Conservation (phyloP, 2,113 vertebrate species). For the Spizaetus ornatus region DNA sequence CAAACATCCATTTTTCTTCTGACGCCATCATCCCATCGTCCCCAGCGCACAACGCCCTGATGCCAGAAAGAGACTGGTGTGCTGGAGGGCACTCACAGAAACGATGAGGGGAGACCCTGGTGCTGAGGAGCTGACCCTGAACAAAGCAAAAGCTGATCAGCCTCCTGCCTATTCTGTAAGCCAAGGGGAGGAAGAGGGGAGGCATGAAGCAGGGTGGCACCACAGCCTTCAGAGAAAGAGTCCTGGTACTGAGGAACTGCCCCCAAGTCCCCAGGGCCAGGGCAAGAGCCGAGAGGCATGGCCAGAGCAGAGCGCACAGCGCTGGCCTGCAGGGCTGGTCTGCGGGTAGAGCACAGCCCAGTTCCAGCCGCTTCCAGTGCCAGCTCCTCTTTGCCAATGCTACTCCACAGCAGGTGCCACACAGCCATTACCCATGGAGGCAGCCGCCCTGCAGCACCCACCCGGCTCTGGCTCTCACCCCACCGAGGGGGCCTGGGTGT, state of each 20-base stretch:
- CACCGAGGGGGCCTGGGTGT: not conserved
- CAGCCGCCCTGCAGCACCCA: fast-evolving
- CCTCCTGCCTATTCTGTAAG: not conserved
- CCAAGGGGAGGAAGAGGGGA: not conserved
- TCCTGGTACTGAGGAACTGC: not conserved
- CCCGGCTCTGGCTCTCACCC: no score
- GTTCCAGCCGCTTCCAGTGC: fast-evolving
- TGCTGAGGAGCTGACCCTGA: not conserved
- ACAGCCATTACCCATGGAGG: fast-evolving
- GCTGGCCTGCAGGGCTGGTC: not conserved
- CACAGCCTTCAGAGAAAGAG: not conserved
- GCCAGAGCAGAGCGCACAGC: not conserved
- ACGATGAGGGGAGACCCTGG: fast-evolving
- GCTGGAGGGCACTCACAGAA: not conserved
- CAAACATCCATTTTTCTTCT: not conserved
- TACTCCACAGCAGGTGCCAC: not conserved
- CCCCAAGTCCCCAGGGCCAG: not conserved
- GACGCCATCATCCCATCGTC: not conserved
- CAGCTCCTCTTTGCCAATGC: not conserved
- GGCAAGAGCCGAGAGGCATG: not conserved
- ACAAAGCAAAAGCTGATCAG: not conserved
- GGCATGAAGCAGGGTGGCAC: not conserved
- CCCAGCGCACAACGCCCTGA: not conserved
- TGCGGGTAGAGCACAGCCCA: not conserved
- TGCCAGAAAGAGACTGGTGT: not conserved